Evolutionary conservation across 1,140 invertebrate genomes (phyloP).

Genomic region (Goniozus legneri): DNA sequence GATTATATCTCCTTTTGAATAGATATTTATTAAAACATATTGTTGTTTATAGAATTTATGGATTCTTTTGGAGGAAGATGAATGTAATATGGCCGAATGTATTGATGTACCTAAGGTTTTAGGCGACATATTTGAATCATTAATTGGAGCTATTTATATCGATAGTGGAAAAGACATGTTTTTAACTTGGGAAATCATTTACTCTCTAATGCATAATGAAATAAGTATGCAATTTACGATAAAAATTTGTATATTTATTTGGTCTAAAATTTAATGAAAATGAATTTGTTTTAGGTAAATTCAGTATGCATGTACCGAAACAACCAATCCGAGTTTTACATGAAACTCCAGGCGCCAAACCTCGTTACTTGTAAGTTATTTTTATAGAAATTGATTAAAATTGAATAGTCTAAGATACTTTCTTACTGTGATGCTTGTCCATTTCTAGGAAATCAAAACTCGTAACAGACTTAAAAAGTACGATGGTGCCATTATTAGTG

Average conservation of each 20-base stretch:
- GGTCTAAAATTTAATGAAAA: neutral
- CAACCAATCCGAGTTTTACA: conserved; percentile 82
- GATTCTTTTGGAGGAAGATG: conserved; percentile 67
- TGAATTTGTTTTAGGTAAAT: conserved; percentile 55
- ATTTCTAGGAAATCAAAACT: conserved; percentile 36
- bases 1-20: neutral
- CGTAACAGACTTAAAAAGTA: conserved; percentile 38
- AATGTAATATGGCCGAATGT: conserved; percentile 64
- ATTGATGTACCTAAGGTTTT: conserved; percentile 93
- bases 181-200: conserved; percentile 74
- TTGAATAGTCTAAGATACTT: conserved; percentile 10
- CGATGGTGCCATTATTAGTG: conserved; percentile 64
- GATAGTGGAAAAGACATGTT: conserved; percentile 78
- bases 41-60: conserved; percentile 35
- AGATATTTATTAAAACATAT: conserved; percentile 2
- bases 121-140: conserved; percentile 90
- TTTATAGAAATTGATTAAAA: conserved; percentile 11
- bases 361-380: conserved; percentile 61
- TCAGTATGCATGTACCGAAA: conserved; percentile 80
- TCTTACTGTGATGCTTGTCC: conserved; percentile 7
- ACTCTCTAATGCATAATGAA: neutral
- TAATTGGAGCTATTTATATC: conserved; percentile 88
- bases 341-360: conserved; percentile 65
- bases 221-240: neutral
- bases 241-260: neutral